Base-by-base conservation (phyloP, 2,888 invertebrate species). In the Leucoptera coffeella region DNA sequence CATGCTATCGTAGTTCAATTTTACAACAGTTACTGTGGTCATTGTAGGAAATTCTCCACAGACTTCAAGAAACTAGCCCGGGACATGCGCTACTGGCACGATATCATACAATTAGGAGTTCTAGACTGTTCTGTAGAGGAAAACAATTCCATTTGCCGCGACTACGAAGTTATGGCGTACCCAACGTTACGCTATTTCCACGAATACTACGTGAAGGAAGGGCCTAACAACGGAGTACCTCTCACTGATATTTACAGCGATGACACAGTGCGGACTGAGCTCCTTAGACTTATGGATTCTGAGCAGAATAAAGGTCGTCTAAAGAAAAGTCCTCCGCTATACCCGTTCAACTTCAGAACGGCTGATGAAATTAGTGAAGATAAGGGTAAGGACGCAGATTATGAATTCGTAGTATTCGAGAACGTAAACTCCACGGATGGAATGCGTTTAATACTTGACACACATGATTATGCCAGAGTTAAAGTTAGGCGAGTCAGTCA, bases 21-120 rank as follows among this genome's bases (percentile, higher is more conserved):
- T 71, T 97, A 95, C 52, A 94, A 90, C 53, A 88, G 88, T 42
- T 97, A 90, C 80, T 97, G 97, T 55, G 96, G 96, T 1, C 92
- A 89, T 51, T 97, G 97, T 48, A 80, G 86, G 39, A 67, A 84
- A 14, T 97, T 92, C 57, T 89, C 94, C 1, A 92, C 94, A 0
- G 78, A 76, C 21, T 97, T 85, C 76, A 95, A 91, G 52, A 60
- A 73, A 12, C 56, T 95, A 25, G 92, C 89, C 0, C 65, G 71
- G 6, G 77, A 83, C 40, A 52, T 82, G 25, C 42, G 54, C 25
- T 48, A 65, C 14, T 94, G 94, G 94, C 73, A 71, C 32, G 76
- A 79, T 38, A 69, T 88, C 1, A 56, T 94, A 9, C 71, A 69
- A 29, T 55, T 94, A 14, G 85, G 79, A 15, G 94, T 84, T 1